These are phyloP conservation scores for Torymus auratus DNA, from an alignment of 2,888 invertebrate species.

Conservation along the genomic window DNA sequence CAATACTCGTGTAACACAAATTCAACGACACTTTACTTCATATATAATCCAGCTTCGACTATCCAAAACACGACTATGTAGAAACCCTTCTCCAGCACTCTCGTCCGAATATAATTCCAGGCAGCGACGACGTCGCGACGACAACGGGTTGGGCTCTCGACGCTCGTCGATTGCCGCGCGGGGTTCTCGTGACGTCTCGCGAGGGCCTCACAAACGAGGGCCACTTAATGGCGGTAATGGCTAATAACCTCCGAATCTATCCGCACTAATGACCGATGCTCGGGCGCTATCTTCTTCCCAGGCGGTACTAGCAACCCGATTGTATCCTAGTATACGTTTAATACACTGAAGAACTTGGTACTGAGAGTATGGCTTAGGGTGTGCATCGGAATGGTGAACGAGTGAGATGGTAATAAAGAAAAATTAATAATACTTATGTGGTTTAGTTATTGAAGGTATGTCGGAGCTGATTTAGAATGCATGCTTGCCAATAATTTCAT, in stretches of 20 bases:
- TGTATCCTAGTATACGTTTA: conserved; percentile 71
- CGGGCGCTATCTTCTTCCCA: conserved; percentile 60
- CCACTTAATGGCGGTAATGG: conserved; percentile 72
- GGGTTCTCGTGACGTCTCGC: neutral
- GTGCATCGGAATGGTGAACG: neutral
- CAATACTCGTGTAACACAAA: too few relatives aligned
- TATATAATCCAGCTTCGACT: too few relatives aligned
- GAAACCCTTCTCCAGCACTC: too few relatives aligned
- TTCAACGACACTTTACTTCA: too few relatives aligned
- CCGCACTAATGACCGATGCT: conserved; percentile 73
- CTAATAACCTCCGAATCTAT: conserved; percentile 74
- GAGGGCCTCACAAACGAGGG: conserved; percentile 61
- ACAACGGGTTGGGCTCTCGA: neutral
- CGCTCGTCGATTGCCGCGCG: neutral
- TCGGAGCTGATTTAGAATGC: too few relatives aligned
- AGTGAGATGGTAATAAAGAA: too few relatives aligned
- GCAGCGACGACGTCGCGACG: neutral
- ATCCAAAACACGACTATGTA: too few relatives aligned
- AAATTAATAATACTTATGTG: too few relatives aligned
- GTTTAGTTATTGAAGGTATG: too few relatives aligned
- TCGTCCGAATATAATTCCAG: too few relatives aligned
- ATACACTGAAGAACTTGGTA: conserved; percentile 70
- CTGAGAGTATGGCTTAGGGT: conserved; percentile 63
- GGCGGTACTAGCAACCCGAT: conserved; percentile 60
- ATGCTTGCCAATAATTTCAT: too few relatives aligned